Evolutionary conservation across 1,140 invertebrate species (phyloP), one percentile per base, ranked within the genome.

Genomic region (Bombus breviceps): DNA sequence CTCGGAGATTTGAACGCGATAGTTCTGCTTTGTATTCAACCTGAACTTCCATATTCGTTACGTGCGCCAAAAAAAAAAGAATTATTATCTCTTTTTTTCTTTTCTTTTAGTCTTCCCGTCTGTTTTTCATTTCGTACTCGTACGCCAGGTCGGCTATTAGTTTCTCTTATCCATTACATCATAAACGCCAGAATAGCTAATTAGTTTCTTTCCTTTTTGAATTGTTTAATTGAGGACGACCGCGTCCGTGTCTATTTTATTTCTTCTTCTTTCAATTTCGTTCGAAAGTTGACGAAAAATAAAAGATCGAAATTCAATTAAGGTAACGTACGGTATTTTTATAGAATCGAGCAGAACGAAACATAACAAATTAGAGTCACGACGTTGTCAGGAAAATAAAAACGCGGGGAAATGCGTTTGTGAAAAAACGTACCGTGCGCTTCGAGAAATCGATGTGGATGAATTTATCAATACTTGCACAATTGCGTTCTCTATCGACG

Each of bases 1-100:
- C 2, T 39, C 15, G 28, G 22, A 81, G 80, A 81, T 81, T 59
- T 34, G n/a, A 73, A 39, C 69, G 22, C 68, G 69, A 81, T 81
- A 81, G 32, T 13, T 62, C 8, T 12, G 34, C 53, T 81, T 62
- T 57, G 80, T 73, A 62, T 73, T 73, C 53, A 34, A 41, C 39
- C 47, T 5, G 34, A n/a, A 72, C 32, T 13, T 53, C 37, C 59
- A 39, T 32, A 72, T n/a, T 73, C 37, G 68, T 73, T 81, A 39
- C 28, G 41, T 34, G 18, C 79, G 6, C 1, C 43, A 81, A 81
- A 43, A 41, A 22, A n/a, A 28, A 39, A 4, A 39, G 3, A n/a
- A 13, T 10, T 43, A 28, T 1, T 43, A 43, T 64, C 25, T 39
- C 15, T 28, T n/a, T 62, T 57, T n/a, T 15, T 32, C 64, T 5